Percentiles rank a stretch among this genome's conserved stretches.
Conservation (phyloP, 1,140 invertebrate species). For the Tetramorium alpestre region DNA sequence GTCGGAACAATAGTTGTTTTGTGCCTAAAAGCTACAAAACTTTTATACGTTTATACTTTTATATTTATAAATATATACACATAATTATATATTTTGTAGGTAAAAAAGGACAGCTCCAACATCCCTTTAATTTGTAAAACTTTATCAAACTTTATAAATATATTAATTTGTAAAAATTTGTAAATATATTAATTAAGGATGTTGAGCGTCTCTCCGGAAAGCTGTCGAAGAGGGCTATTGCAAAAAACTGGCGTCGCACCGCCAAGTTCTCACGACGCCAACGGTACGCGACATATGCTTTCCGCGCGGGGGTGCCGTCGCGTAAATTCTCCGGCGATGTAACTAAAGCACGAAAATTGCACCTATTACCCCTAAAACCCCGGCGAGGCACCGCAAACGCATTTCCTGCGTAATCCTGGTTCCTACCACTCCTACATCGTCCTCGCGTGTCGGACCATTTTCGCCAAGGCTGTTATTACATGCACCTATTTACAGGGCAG, state of each 20-base stretch:
- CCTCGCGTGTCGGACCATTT: slow-evolving; percentile 46
- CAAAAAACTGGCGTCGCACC: background rate
- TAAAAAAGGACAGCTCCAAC: too few relatives aligned
- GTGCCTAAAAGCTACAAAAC: too few relatives aligned
- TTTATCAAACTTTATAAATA: background rate
- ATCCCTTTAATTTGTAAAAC: too few relatives aligned
- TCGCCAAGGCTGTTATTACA: slow-evolving; percentile 34
- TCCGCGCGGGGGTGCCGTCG: background rate
- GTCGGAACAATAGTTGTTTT: too few relatives aligned
- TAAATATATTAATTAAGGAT: background rate
- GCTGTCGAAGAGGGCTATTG: background rate
- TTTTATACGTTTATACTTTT: too few relatives aligned
- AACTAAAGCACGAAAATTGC: slow-evolving; percentile 38
- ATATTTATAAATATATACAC: too few relatives aligned
- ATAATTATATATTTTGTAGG: too few relatives aligned
- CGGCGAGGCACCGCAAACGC: background rate
- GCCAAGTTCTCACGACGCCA: slow-evolving; percentile 13
- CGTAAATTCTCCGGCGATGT: slow-evolving; percentile 34
- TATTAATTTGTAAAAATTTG: background rate
- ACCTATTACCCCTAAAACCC: slow-evolving; percentile 36
- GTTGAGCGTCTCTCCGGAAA: background rate
- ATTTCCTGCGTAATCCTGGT: slow-evolving; percentile 54
- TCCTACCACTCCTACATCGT: background rate
- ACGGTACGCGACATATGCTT: slow-evolving; percentile 6
- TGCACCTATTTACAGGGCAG: slow-evolving; percentile 27